phyloP scores from a whole-genome alignment of 2,888 invertebrate genomes.

The Drosophila atroscutellata region DNA sequence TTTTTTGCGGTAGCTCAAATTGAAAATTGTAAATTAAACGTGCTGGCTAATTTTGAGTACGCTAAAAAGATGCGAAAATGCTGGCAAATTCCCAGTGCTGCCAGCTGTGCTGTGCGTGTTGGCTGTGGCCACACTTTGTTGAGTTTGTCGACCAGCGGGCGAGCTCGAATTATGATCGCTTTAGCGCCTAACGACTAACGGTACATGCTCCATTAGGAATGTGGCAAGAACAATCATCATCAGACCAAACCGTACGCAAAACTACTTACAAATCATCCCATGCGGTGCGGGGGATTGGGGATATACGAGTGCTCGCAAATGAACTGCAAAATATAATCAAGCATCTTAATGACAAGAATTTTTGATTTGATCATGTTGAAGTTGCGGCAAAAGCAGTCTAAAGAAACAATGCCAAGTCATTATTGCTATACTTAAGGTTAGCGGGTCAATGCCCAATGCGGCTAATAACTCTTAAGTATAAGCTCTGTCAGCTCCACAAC shows the following conservation, averaged over 20 bases:
- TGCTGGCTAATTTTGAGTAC: conserved; percentile 5
- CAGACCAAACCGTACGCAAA: conserved; percentile 62
- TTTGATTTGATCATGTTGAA: conserved; percentile 55
- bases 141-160: conserved; percentile 25
- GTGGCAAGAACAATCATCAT: conserved; percentile 64
- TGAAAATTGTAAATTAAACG: conserved; percentile 10
- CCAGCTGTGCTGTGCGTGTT: not conserved
- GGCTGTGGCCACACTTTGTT: conserved; percentile 26
- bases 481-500: not conserved
- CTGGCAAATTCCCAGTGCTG: not conserved
- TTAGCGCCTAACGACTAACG: conserved; percentile 71
- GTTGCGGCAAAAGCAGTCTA: conserved; percentile 7
- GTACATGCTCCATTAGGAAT: conserved; percentile 55
- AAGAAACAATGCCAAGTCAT: conserved; percentile 29
- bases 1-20: conserved; percentile 8
- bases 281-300: not conserved
- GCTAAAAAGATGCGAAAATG: conserved; percentile 4
- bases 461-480: conserved; percentile 3
- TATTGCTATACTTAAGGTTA: conserved; percentile 21
- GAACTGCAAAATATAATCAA: conserved; percentile 62
- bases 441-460: conserved; percentile 48
- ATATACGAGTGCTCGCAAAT: conserved; percentile 24
- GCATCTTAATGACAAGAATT: conserved; percentile 67
- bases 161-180: conserved; percentile 64
- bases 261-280: conserved; percentile 33